Evolutionary conservation across 1,140 invertebrate species (phyloP).

Genomic region (Pseudoatta argentina): DNA sequence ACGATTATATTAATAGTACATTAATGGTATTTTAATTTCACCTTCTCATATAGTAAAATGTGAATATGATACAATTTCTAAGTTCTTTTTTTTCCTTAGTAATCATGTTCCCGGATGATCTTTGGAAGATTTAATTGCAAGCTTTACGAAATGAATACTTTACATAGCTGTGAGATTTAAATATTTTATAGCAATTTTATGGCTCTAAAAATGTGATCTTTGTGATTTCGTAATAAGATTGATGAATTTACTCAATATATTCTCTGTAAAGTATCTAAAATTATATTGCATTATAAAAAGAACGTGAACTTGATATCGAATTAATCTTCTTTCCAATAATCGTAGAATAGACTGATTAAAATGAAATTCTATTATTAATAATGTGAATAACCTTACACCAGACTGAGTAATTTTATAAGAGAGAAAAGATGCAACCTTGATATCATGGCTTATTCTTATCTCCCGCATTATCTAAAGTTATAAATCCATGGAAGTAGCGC

Average conservation of each 20-base stretch:
- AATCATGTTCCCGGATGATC: constrained; percentile 17
- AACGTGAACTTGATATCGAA: background rate
- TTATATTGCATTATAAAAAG: constrained; percentile 16
- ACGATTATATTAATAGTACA: constrained; percentile 54
- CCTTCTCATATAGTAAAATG: constrained; percentile 57
- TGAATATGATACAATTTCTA: constrained; percentile 47
- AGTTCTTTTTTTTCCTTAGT: constrained; percentile 16
- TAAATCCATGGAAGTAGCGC: constrained; percentile 52
- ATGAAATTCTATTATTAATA: constrained; percentile 9
- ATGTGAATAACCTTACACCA: background rate
- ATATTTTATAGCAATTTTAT: constrained; percentile 36
- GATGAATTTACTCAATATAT: background rate
- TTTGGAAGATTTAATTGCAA: constrained; percentile 25
- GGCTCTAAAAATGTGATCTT: background rate
- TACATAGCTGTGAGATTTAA: constrained; percentile 20
- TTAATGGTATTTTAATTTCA: constrained; percentile 54
- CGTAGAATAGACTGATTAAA: background rate
- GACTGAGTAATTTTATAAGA: constrained; percentile 13
- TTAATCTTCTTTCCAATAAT: constrained; percentile 8
- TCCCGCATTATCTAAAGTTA: constrained; percentile 41
- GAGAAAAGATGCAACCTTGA: constrained; percentile 28
- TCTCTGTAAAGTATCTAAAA: background rate
- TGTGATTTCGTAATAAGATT: constrained; percentile 26
- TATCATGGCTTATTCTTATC: constrained; percentile 38
- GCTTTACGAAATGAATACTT: constrained; percentile 28